Evolutionary conservation across 2,888 invertebrate species (phyloP), one percentile per base, ranked within the genome.

Genomic region (Pseudococcus longispinus): DNA sequence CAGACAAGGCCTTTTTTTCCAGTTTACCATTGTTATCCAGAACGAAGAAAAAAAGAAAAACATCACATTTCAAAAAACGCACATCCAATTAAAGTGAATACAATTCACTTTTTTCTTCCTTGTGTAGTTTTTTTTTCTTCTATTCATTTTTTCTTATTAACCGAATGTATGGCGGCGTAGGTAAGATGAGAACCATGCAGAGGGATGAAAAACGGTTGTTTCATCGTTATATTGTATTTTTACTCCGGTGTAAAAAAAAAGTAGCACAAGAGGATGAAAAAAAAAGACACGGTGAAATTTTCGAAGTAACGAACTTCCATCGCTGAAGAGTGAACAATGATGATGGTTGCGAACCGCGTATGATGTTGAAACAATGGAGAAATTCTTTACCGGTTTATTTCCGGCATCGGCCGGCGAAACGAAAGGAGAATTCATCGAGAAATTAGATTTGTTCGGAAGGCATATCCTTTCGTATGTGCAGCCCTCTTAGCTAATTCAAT

Each of bases 71-170:
- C n/a, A 80, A 80, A 37, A 42, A 42, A 80, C 77, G 20, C 77
- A 80, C 77, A 80, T 80, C 77, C 77, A 80, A 80, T 80, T 80
- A 80, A 80, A 80, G n/a, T 42, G 20, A 3, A 8, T 20, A 80
- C 77, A 80, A 42, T 20, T 26, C 13, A 29, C 20, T 42, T 37
- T 80, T 42, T 42, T 20, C 42, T 37, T 80, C 13, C 77, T 37
- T 37, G 37, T 37, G 37, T 37, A 37, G 37, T 37, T 37, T n/a
- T 77, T 29, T 70, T 29, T 70, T 15, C 20, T n/a, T n/a, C n/a
- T n/a, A n/a, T 26, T 32, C 70, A 70, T 42, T 80, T n/a, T 42
- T 20, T n/a, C 42, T 80, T 80, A 80, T 80, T 80, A 80, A 80
- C 2, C 42, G 42, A 42, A 20, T 42, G 42, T 80, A 20, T 42